Conservation (phyloP, 2,888 invertebrate genomes). For the Fragum sueziense region DNA sequence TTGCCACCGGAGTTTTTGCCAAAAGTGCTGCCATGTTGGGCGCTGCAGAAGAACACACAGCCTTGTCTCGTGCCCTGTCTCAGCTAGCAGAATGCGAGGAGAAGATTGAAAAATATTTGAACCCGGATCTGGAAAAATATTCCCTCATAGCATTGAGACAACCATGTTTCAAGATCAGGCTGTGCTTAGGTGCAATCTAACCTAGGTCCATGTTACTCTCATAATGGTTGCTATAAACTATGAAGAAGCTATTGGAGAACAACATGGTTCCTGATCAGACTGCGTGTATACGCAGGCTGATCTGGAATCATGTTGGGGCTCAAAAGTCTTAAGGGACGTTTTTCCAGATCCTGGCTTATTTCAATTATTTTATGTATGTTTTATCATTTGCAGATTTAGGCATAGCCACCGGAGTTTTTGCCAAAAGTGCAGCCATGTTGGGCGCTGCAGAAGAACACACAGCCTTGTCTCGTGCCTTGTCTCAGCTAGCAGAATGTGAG, state of each 20-base stretch:
- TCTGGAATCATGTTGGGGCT: too few relatives aligned
- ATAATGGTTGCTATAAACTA: too few relatives aligned
- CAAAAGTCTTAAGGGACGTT: too few relatives aligned
- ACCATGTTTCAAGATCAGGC: too few relatives aligned
- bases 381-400: not conserved
- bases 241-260: too few relatives aligned
- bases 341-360: too few relatives aligned
- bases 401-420: conserved; percentile 84
- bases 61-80: conserved; percentile 93
- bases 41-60: conserved; percentile 95
- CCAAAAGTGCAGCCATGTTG: conserved; percentile 93
- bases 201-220: too few relatives aligned
- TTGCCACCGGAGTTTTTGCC: conserved; percentile 86
- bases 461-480: conserved; percentile 93
- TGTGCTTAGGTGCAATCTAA: too few relatives aligned
- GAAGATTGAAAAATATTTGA: conserved; percentile 85
- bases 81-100: conserved; percentile 95
- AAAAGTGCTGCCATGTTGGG: conserved; percentile 94
- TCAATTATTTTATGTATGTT: not conserved
- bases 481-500: conserved; percentile 94
- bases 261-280: too few relatives aligned
- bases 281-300: too few relatives aligned
- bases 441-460: conserved; percentile 97
- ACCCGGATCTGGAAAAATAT: too few relatives aligned
- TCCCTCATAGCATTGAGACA: too few relatives aligned